Evolutionary conservation across 2,797 vertebrate genomes (phyloP).

Genomic region (Thunnus albacares): DNA sequence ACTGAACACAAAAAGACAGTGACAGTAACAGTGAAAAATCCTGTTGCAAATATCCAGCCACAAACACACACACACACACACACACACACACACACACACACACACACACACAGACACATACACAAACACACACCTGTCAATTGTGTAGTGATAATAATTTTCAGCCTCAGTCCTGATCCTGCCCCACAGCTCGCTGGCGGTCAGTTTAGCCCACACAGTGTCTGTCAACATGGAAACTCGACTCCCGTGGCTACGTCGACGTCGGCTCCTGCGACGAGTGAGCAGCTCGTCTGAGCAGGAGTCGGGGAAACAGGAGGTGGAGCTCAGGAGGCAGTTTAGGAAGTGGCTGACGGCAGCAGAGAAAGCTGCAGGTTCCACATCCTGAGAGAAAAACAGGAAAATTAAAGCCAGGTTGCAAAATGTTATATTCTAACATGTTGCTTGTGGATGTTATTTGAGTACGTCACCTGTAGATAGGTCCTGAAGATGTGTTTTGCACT

Average conservation of each 20-base stretch:
- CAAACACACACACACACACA: slow-evolving; percentile 9
- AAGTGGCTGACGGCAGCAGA: slow-evolving; percentile 97
- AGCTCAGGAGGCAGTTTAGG: slow-evolving; percentile 96
- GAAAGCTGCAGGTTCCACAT: slow-evolving; percentile 93
- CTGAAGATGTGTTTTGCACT: slow-evolving; percentile 97
- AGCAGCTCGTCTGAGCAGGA: slow-evolving; percentile 88
- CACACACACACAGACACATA: too few relatives aligned
- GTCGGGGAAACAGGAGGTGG: slow-evolving; percentile 89
- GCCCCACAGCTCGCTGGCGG: slow-evolving; percentile 92
- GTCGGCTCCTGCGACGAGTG: slow-evolving; percentile 92
- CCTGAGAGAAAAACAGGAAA: slow-evolving; percentile 77
- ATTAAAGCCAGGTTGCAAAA: neutral
- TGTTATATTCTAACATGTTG: neutral
- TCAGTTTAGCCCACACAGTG: slow-evolving; percentile 89
- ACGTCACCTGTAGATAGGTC: slow-evolving; percentile 92
- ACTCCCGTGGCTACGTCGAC: slow-evolving; percentile 89
- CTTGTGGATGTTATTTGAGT: neutral
- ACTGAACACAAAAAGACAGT: slow-evolving; percentile 82
- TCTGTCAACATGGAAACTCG: slow-evolving; percentile 83
- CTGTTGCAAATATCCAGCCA: slow-evolving; percentile 29
- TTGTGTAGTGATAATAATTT: slow-evolving; percentile 90
- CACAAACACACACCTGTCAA: slow-evolving; percentile 87
- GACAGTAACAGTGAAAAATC: slow-evolving; percentile 31
- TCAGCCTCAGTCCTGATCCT: slow-evolving; percentile 90
- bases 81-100: slow-evolving; percentile 78